Percentiles rank a stretch among this genome's conserved stretches.
phyloP scores from a whole-genome alignment of 1,140 invertebrate species.

The Saxidomus purpurata region DNA sequence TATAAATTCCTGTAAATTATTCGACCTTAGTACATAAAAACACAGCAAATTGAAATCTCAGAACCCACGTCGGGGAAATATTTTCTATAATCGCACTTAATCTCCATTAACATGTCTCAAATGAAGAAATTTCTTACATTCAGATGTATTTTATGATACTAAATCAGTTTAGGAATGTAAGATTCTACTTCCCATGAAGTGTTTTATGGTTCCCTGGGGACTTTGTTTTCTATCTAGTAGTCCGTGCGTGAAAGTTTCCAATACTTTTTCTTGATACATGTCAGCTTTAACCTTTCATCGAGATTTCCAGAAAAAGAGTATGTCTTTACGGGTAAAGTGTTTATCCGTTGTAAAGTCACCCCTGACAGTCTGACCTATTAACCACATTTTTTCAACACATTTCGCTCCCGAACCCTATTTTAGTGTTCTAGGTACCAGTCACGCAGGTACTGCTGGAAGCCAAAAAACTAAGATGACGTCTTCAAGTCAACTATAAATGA shows the following conservation, averaged over 20 bases:
- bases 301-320: neutral
- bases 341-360: no score
- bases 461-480: no score
- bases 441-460: no score
- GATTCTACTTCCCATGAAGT: neutral
- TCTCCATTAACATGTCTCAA: neutral
- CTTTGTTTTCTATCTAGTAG: neutral
- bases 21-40: neutral
- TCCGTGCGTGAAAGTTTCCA: neutral
- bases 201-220: neutral
- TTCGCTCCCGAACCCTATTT: no score
- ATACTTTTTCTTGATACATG: neutral
- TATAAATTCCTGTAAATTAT: no score
- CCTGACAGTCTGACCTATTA: no score
- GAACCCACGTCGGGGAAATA: neutral
- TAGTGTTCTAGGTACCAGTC: no score
- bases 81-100: neutral
- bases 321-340: no score
- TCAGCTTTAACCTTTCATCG: neutral
- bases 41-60: neutral
- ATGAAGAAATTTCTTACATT: conserved; percentile 10
- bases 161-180: neutral
- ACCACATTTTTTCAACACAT: no score
- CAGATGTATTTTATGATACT: neutral
- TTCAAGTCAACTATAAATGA: no score